Conservation (phyloP, 1,140 invertebrate genomes). For the Hestina assimilis region DNA sequence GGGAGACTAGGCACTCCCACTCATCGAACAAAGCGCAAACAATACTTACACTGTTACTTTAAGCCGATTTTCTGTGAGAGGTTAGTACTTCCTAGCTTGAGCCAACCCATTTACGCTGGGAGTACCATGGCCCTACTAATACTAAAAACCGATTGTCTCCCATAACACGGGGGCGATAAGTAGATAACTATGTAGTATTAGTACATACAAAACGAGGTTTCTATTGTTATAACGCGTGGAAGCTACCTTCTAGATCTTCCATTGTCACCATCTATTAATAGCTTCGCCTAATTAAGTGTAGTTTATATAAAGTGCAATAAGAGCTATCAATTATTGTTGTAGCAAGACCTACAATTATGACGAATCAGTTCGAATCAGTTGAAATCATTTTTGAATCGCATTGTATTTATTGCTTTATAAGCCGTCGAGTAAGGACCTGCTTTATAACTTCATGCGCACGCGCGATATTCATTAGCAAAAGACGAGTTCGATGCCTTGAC, state of each 20-base stretch:
- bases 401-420: slow-evolving; percentile 14
- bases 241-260: slow-evolving; percentile 16
- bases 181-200: background rate
- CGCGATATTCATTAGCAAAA: slow-evolving; percentile 29
- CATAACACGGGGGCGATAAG: too few relatives aligned
- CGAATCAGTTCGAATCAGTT: slow-evolving; percentile 28
- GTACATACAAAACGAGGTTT: too few relatives aligned
- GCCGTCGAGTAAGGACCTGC: background rate
- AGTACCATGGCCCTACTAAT: too few relatives aligned
- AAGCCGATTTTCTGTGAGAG: too few relatives aligned
- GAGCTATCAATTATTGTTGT: slow-evolving; percentile 9
- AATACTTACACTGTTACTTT: too few relatives aligned
- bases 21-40: too few relatives aligned
- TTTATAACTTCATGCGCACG: slow-evolving; percentile 27
- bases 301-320: slow-evolving; percentile 20
- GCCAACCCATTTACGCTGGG: too few relatives aligned
- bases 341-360: slow-evolving; percentile 25
- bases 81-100: too few relatives aligned
- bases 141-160: too few relatives aligned
- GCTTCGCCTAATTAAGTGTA: slow-evolving; percentile 24
- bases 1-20: too few relatives aligned
- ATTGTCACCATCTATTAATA: slow-evolving; percentile 26
- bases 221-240: background rate
- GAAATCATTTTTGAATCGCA: slow-evolving; percentile 2
- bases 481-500: slow-evolving; percentile 39